A percentile compares a stretch with the other conserved stretches of the same genome.
Conservation (phyloP, 2,888 invertebrate species). For the Dolomedes plantarius region DNA sequence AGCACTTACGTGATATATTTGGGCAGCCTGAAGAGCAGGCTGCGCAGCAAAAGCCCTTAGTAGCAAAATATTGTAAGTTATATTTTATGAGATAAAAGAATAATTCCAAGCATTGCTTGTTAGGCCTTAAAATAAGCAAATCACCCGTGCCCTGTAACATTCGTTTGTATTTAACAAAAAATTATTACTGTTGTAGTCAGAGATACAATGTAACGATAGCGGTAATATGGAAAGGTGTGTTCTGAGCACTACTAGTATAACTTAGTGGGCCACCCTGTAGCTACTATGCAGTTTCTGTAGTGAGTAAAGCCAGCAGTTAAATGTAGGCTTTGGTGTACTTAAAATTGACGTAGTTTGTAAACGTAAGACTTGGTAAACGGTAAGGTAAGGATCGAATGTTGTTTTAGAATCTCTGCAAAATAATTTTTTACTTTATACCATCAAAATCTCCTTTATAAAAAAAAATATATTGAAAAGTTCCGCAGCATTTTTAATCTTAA, state of each 20-base stretch:
- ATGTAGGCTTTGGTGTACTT: slow-evolving; percentile 50
- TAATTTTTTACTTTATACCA: no score
- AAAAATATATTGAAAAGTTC: no score
- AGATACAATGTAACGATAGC: slow-evolving; percentile 34
- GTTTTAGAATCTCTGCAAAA: slow-evolving; percentile 6
- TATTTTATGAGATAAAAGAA: slow-evolving; percentile 58
- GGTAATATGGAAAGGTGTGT: slow-evolving; percentile 31
- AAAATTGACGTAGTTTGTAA: not conserved
- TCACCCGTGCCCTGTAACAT: slow-evolving; percentile 55
- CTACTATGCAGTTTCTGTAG: slow-evolving; percentile 58
- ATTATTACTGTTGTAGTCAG: slow-evolving; percentile 41
- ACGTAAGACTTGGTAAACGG: not conserved
- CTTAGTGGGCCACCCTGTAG: slow-evolving; percentile 55
- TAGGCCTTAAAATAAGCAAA: slow-evolving; percentile 61
- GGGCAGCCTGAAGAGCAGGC: slow-evolving; percentile 6
- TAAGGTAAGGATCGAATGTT: not conserved
- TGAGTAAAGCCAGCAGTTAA: slow-evolving; percentile 30
- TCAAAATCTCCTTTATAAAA: no score
- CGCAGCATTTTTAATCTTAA: no score
- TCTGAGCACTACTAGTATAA: slow-evolving; percentile 49
- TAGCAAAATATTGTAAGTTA: slow-evolving; percentile 41
- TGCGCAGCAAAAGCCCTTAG: slow-evolving; percentile 56
- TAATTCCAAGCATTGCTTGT: slow-evolving; percentile 50
- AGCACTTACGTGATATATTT: slow-evolving; percentile 57
- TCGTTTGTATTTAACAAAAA: slow-evolving; percentile 12